A percentile compares a stretch with the other conserved stretches of the same genome.
These are phyloP conservation scores for Synanthedon vespiformis DNA, from an alignment of 2,888 invertebrate species.

Conservation along the genomic window DNA sequence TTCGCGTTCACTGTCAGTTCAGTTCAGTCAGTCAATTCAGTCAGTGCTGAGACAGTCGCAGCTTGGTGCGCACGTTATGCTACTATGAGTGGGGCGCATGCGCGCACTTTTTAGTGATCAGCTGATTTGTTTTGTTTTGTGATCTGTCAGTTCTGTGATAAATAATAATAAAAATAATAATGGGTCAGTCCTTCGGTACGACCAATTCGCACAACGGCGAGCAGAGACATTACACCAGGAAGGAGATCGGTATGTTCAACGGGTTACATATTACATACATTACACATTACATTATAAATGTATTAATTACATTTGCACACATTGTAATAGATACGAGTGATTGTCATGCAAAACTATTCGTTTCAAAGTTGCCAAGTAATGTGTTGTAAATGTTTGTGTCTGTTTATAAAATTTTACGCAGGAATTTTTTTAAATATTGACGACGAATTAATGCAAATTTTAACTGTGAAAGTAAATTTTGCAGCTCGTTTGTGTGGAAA, in stretches of 20 bases:
- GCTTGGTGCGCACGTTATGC: constrained; percentile 11
- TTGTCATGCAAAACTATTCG: no score
- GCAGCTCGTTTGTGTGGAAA: no score
- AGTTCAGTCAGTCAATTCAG: not conserved
- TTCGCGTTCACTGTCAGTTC: not conserved
- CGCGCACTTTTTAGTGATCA: constrained; percentile 33
- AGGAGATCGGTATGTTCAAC: constrained; percentile 57
- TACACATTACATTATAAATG: not conserved
- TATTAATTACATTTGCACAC: not conserved
- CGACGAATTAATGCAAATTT: no score
- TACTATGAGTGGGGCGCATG: constrained; percentile 32
- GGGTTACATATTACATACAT: not conserved
- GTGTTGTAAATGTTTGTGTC: no score
- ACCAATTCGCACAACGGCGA: constrained; percentile 57
- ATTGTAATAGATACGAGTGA: no score
- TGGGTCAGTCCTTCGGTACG: constrained; percentile 66
- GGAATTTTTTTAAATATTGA: no score
- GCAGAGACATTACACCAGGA: constrained; percentile 50
- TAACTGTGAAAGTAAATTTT: no score
- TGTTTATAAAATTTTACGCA: no score
- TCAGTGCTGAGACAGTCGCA: constrained; percentile 9
- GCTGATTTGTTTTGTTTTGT: constrained; percentile 33
- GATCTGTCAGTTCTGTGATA: constrained; percentile 41
- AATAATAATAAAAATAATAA: constrained; percentile 18
- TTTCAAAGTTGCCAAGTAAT: no score